Base-by-base conservation (phyloP, 1,140 invertebrate genomes). In the Oreohelix idahoensis region DNA sequence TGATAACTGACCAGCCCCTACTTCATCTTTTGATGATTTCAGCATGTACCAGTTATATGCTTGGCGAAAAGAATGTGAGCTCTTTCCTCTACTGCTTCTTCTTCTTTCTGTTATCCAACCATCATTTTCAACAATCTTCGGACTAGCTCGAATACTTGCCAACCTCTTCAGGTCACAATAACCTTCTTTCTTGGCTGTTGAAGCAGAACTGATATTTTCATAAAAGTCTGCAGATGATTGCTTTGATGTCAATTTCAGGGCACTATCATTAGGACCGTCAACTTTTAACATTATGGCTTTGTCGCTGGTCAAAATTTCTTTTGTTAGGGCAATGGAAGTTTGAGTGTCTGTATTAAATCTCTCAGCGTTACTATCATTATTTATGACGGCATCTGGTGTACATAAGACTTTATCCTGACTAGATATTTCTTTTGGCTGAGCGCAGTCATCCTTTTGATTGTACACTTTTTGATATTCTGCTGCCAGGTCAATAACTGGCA, bases 81-180 rank as follows among this genome's bases (percentile, higher is more conserved):
- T 38, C 35, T 82, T 82, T 38, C 80, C 51, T 73, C 71, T 51
- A 66, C 51, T 82, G 69, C 79, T 71, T 38, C 49, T 73, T 49
- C 80, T 73, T 29, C 80, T 51, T 49, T 82, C 80, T 17, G 80
- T 82, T 32, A 82, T 63, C 80, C 80, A 82, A 26, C 80, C 51
- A 75, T 82, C 80, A 45, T 82, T 75, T 0, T 82, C 80, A 20
- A 74, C 49, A 58, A 82, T 42, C 45, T 82, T 82, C 23, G 80
- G 80, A 39, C 80, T 82, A 15, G 80, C 42, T 75, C 80, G 20
- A 39, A 82, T 51, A 45, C 80, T 82, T 23, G 73, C 1, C 8
- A 74, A 13, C 39, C 80, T 82, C 80, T 74, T 36, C 36, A 82
- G 36, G 32, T 45, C 77, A 79, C 75, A 42, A 26, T 39, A 17